Evolutionary conservation across 1,140 invertebrate genomes (phyloP).

Genomic region (Diachasmimorpha longicaudata): DNA sequence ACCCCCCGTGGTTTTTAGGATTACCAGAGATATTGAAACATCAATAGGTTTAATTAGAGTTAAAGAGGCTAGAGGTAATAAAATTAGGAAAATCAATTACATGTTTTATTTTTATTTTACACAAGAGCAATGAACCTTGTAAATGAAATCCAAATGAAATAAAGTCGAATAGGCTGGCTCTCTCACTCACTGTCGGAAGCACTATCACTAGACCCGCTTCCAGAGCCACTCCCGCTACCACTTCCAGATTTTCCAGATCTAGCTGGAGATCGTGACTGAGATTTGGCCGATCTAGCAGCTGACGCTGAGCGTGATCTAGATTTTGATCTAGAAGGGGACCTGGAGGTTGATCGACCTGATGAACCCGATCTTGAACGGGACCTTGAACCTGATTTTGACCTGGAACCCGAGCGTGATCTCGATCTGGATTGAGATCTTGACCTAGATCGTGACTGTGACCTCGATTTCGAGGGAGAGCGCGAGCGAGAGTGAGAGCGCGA

Average conservation of each 20-base stretch:
- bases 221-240: constrained; percentile 48
- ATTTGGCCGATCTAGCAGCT: constrained; percentile 37
- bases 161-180: too few species aligned
- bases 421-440: constrained; percentile 42
- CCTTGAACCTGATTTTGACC: constrained; percentile 40
- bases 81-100: neutral
- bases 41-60: too few species aligned
- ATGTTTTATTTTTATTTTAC: neutral
- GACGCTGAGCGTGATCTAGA: constrained; percentile 45
- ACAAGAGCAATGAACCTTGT: neutral
- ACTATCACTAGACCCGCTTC: constrained; percentile 49
- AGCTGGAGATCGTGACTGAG: constrained; percentile 44
- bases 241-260: constrained; percentile 38
- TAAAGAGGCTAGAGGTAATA: too few species aligned
- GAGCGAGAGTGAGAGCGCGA: constrained; percentile 44
- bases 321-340: constrained; percentile 35
- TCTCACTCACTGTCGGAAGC: constrained; percentile 56
- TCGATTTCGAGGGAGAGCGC: constrained; percentile 46
- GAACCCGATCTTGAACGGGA: constrained; percentile 40
- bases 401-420: constrained; percentile 45
- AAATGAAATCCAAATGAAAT: neutral
- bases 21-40: too few species aligned
- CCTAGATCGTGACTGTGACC: constrained; percentile 44
- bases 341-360: constrained; percentile 31
- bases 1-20: too few species aligned